These are phyloP conservation scores for Luehdorfia chinensis DNA, from an alignment of 1,140 invertebrate genomes.

Conservation along the genomic window DNA sequence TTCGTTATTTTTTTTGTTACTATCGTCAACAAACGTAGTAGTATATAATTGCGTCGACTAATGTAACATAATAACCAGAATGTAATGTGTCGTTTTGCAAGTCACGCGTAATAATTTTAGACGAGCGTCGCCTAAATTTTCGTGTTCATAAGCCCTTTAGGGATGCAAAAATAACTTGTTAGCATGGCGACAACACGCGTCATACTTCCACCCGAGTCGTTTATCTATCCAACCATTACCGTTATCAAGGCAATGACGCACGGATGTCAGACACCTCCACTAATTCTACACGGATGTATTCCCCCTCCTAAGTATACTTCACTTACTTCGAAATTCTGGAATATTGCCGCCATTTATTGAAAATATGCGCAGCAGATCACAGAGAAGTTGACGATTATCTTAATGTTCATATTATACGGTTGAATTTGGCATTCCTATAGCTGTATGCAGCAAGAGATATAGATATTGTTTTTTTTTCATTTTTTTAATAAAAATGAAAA, in stretches of 20 bases:
- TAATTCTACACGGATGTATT: constrained; percentile 26
- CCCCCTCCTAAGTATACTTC: constrained; percentile 11
- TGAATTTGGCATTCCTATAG: too few relatives aligned
- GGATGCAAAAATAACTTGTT: constrained; percentile 17
- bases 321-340: constrained; percentile 1
- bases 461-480: too few relatives aligned
- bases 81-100: too few relatives aligned
- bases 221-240: constrained; percentile 25
- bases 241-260: constrained; percentile 47
- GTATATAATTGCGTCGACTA: too few relatives aligned
- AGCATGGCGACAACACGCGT: constrained; percentile 33
- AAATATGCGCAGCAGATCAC: neutral
- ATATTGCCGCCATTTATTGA: neutral
- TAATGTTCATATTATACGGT: too few relatives aligned
- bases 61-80: too few relatives aligned
- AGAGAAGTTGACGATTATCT: neutral
- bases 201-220: constrained; percentile 33
- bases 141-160: neutral
- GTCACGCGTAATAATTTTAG: constrained; percentile 7
- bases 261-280: constrained; percentile 23
- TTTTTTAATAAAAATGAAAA: too few relatives aligned
- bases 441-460: too few relatives aligned
- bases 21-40: too few relatives aligned
- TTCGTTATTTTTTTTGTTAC: too few relatives aligned
- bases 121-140: constrained; percentile 2